These are phyloP conservation scores for Uria lomvia DNA, from an alignment of 2,113 vertebrate genomes.

Conservation along the genomic window DNA sequence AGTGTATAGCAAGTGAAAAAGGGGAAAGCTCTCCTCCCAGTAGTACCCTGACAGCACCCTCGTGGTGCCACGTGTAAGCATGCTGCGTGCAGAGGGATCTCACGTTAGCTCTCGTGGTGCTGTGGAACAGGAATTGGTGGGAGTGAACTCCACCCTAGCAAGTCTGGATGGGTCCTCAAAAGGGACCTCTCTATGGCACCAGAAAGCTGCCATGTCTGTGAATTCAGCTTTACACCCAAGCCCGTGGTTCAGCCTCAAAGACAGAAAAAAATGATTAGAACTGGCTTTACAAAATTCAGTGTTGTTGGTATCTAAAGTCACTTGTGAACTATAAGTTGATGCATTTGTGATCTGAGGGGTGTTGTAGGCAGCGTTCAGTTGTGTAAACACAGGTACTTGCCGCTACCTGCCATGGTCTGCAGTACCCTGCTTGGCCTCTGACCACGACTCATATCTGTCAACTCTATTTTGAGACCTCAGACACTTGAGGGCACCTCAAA, in stretches of 20 bases:
- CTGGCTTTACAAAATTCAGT: neutral
- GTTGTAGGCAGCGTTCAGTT: neutral
- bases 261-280: neutral
- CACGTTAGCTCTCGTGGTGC: neutral
- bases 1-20: neutral
- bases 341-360: neutral
- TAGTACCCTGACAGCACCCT: neutral
- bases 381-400: neutral
- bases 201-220: neutral
- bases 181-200: neutral
- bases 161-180: neutral
- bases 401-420: neutral
- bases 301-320: neutral
- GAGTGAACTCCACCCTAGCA: neutral
- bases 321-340: neutral
- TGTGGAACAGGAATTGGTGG: neutral
- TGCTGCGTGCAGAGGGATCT: neutral
- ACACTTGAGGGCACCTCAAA: neutral
- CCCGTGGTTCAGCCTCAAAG: neutral
- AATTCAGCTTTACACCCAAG: neutral
- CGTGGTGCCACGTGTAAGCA: rapidly evolving
- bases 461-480: neutral
- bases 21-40: neutral
- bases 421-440: neutral
- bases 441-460: neutral